phyloP scores from a whole-genome alignment of 1,140 invertebrate species.

The Aphidius gifuensis region DNA sequence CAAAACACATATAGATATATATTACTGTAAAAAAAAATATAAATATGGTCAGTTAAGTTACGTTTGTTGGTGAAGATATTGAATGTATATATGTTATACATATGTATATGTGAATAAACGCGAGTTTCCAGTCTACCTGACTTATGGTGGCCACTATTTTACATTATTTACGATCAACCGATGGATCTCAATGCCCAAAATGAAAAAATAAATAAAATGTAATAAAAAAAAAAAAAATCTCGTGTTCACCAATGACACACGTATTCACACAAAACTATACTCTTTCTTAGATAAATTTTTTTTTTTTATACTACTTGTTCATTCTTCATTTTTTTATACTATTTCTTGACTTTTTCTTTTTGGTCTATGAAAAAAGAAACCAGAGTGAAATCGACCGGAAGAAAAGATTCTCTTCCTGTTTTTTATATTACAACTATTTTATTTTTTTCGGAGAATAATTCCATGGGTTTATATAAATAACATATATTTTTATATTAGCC shows the following conservation, averaged over 20 bases:
- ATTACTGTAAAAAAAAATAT: constrained; percentile 15
- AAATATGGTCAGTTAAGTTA: constrained; percentile 8
- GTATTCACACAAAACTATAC: background rate
- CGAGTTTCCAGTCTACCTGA: constrained; percentile 48
- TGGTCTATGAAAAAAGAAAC: constrained; percentile 1
- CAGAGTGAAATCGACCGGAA: constrained; percentile 28
- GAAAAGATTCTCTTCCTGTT: constrained; percentile 17
- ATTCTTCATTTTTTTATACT: constrained; percentile 3
- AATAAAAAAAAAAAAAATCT: constrained; percentile 17
- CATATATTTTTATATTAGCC: no score
- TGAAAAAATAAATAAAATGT: constrained; percentile 23
- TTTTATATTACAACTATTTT: background rate
- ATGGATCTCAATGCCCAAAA: constrained; percentile 35
- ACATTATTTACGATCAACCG: constrained; percentile 48
- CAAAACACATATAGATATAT: constrained; percentile 35
- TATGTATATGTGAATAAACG: background rate
- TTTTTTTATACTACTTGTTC: constrained; percentile 11
- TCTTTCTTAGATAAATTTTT: constrained; percentile 13
- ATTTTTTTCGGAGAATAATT: background rate
- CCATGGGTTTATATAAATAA: no score
- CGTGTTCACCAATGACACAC: constrained; percentile 12
- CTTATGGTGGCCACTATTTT: constrained; percentile 52
- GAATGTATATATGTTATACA: background rate
- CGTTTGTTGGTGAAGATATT: background rate
- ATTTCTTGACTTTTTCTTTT: background rate